Base-by-base conservation (phyloP, 2,113 vertebrate genomes). In the Orcinus orca region DNA sequence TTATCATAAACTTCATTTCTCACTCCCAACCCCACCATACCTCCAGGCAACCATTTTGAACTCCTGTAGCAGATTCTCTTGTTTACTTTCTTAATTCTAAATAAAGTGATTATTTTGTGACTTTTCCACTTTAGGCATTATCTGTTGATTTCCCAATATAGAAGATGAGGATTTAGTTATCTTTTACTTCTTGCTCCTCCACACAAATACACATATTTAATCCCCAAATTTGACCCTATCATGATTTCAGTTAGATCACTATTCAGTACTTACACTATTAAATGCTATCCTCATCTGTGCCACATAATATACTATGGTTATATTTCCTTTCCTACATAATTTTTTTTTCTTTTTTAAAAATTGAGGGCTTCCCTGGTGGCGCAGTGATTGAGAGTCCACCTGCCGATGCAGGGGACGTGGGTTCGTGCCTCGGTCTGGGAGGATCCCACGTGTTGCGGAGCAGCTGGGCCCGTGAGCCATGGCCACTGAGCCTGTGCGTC, bases 81-180 rank as follows among this genome's bases (percentile, higher is more conserved):
- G 31, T 74, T 50, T 94, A 60, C 15, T 36, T 73, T 83, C 23
- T 86, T 86, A 38, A 65, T 60, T 89, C 60, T 79, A 76, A 88
- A 68, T 63, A 86, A 88, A 29, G 67, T 18, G 58, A 80, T 76
- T 88, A 65, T 71, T 83, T 92, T 60, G 20, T 67, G 41, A 82
- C 47, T 81, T 97, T 92, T 58, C 62, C 58, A 81, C 77, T 88
- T 86, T 62, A 77, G 29, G 70, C 11, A 92, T 82, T 92, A 74
- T 76, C 71, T 85, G n/a, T 79, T 60, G 38, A 85, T 81, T 84
- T 95, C 74, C 25, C 21, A 88, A 6, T 47, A 74, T 12, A 80
- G 29, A 84, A 89, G 14, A 70, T 23, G 3, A 93, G 47, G 44
- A 60, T 89, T 77, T 79, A 84, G 29, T 79, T 62, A 33, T 90